phyloP scores from a whole-genome alignment of 2,113 vertebrate genomes.

The Miniopterus natalensis region DNA sequence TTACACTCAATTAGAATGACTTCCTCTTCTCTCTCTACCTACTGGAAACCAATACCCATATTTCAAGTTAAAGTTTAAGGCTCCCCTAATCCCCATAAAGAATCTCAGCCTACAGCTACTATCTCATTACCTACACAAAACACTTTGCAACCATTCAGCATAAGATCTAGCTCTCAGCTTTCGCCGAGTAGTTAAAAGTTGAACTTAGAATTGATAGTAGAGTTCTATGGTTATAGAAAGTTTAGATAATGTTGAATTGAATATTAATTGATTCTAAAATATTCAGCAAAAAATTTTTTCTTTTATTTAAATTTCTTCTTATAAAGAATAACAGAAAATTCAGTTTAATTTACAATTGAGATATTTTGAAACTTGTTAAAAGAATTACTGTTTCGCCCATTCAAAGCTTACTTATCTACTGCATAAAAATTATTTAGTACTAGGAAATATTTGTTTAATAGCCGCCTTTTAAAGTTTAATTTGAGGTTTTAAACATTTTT shows the following conservation, averaged over 20 bases:
- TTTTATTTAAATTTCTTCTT: slow-evolving; percentile 32
- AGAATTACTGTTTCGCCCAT: not conserved
- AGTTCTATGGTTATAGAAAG: not conserved
- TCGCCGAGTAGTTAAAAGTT: not conserved
- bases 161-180: not conserved
- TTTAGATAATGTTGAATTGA: slow-evolving; percentile 24
- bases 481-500: not conserved
- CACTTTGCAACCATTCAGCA: not conserved
- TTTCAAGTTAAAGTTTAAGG: not conserved
- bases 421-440: slow-evolving; percentile 12
- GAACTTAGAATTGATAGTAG: not conserved
- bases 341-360: not conserved
- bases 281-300: not conserved
- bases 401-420: not conserved
- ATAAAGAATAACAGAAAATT: slow-evolving; percentile 27
- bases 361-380: slow-evolving; percentile 50
- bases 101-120: not conserved
- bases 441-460: slow-evolving; percentile 4
- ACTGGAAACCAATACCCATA: not conserved
- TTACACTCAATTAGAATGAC: not conserved
- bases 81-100: not conserved
- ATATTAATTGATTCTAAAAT: slow-evolving; percentile 35
- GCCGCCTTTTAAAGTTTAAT: slow-evolving; percentile 9
- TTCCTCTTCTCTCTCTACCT: not conserved
- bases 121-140: not conserved